These are phyloP conservation scores for Leptinotarsa rubiginosa DNA, from an alignment of 2,888 invertebrate species.

Conservation along the genomic window DNA sequence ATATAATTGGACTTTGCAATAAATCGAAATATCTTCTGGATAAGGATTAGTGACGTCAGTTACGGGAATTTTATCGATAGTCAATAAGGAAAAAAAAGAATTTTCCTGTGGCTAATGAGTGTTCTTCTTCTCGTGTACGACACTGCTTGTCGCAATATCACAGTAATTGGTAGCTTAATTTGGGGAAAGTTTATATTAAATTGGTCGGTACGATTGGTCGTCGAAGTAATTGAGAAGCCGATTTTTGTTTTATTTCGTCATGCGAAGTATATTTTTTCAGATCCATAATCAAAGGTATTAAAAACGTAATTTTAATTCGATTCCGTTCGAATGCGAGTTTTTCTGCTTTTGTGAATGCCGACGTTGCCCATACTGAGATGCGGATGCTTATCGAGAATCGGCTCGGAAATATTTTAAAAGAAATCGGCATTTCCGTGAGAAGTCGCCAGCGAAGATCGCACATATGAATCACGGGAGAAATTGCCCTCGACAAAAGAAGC, in stretches of 20 bases:
- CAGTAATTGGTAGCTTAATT: slow-evolving; percentile 43
- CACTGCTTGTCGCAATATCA: slow-evolving; percentile 29
- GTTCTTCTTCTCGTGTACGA: background rate
- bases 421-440: slow-evolving; percentile 28
- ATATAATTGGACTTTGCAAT: too few species aligned
- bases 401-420: slow-evolving; percentile 33
- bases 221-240: slow-evolving; percentile 34
- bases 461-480: slow-evolving; percentile 17
- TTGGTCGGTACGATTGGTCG: slow-evolving; percentile 34
- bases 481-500: slow-evolving; percentile 4
- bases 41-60: too few species aligned
- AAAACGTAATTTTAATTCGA: slow-evolving; percentile 32
- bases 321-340: slow-evolving; percentile 29
- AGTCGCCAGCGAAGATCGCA: background rate
- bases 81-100: too few species aligned
- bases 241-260: slow-evolving; percentile 33
- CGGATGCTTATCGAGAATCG: slow-evolving; percentile 11
- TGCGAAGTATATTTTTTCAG: slow-evolving; percentile 30
- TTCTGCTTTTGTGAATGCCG: slow-evolving; percentile 29
- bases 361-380: slow-evolving; percentile 14
- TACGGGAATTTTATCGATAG: too few species aligned
- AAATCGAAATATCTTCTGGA: too few species aligned
- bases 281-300: slow-evolving; percentile 31
- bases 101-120: background rate
- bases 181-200: slow-evolving; percentile 44